phyloP scores from a whole-genome alignment of 2,888 invertebrate genomes.

The Zhuqinia jingwanae region DNA sequence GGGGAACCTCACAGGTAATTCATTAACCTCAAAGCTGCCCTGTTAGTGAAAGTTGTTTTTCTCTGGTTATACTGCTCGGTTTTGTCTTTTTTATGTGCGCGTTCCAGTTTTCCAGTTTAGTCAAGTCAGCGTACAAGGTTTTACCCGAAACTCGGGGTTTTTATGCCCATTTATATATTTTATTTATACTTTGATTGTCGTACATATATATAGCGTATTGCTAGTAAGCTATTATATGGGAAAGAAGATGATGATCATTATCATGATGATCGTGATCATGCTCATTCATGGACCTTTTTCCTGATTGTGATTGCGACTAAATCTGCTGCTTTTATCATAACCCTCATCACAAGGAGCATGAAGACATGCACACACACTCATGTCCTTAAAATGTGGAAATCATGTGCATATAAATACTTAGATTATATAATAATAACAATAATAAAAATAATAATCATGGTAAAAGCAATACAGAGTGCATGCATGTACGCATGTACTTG shows the following conservation, averaged over 20 bases:
- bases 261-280: neutral
- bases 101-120: no score
- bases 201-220: constrained; percentile 27
- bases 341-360: neutral
- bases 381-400: constrained; percentile 33
- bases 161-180: constrained; percentile 35
- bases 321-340: no score
- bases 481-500: no score
- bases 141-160: constrained; percentile 5
- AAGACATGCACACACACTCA: neutral
- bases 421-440: no score
- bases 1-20: no score
- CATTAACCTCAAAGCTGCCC: constrained; percentile 70
- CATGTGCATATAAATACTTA: constrained; percentile 19
- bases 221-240: neutral
- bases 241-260: constrained; percentile 1
- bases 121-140: constrained; percentile 15
- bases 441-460: constrained; percentile 6
- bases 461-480: constrained; percentile 17
- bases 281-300: constrained; percentile 25
- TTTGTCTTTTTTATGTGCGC: no score
- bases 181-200: constrained; percentile 27
- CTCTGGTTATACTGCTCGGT: constrained; percentile 37
- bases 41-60: constrained; percentile 64
- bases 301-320: no score